phyloP scores from a whole-genome alignment of 2,113 vertebrate species.

The Pituophis catenifer region DNA sequence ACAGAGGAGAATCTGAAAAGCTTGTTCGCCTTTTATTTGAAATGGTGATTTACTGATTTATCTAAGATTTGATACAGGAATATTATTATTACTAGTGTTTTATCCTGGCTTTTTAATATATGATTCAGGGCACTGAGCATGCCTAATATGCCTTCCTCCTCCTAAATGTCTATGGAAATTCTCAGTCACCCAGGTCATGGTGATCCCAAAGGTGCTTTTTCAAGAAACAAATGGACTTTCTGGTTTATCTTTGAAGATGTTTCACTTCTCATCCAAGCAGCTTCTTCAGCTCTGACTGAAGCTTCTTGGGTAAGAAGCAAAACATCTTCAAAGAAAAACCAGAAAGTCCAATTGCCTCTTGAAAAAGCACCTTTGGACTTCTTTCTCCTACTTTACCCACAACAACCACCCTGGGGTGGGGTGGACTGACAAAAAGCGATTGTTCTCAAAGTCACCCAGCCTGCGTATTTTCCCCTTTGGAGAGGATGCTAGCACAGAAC shows the following conservation, averaged over 20 bases:
- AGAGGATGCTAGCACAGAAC: background rate
- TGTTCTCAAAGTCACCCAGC: background rate
- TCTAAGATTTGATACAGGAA: constrained; percentile 2
- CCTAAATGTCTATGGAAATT: too few relatives aligned
- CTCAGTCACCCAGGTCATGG: too few relatives aligned
- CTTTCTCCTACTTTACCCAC: background rate
- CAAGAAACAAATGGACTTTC: too few relatives aligned
- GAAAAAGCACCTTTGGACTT: too few relatives aligned
- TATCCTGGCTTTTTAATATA: background rate
- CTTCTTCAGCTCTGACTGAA: too few relatives aligned
- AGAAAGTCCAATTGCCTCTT: too few relatives aligned
- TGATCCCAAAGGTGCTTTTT: too few relatives aligned
- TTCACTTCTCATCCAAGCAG: too few relatives aligned
- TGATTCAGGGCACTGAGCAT: background rate
- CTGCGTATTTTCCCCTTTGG: background rate
- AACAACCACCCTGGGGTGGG: background rate
- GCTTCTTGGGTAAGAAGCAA: too few relatives aligned
- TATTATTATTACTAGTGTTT: background rate
- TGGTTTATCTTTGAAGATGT: too few relatives aligned
- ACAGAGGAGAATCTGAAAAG: constrained; percentile 97
- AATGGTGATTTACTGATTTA: constrained; percentile 80
- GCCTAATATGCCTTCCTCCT: background rate
- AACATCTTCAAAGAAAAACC: too few relatives aligned
- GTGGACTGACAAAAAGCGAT: background rate
- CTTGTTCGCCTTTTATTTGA: constrained; percentile 96